Base-by-base conservation (phyloP, 2,113 vertebrate species). In the Camelus bactrianus region DNA sequence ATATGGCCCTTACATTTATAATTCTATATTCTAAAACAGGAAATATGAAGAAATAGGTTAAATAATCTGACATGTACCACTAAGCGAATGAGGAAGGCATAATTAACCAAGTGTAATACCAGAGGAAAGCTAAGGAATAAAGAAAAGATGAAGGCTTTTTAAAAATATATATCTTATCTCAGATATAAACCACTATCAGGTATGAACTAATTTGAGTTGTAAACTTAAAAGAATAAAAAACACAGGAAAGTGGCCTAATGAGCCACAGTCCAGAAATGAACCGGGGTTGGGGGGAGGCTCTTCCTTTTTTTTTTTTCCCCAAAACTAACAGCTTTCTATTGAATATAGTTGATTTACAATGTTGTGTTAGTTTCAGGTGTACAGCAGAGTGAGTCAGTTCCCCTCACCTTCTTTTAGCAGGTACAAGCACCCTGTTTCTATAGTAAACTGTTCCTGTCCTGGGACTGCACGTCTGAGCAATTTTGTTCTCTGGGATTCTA, bases 11-110 rank as follows among this genome's bases (percentile, higher is more conserved):
- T 88, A 72, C 22, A 88, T 62, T 83, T 65, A 79, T 35, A 73
- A 88, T 73, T 82, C 56, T 77, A n/a, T 83, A 91, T 38, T 88
- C 24, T 95, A 77, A 87, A 72, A 79, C 20, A 91, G 38, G 38
- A 90, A 94, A 87, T 67, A 82, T 1, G 28, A 32, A 89, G 38
- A 94, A 67, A 70, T 35, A 77, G 24, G 62, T 82, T 67, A 94
- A 95, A 67, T 72, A 42, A 89, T 22, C 65, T 83, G 46, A 62
- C 48, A 87, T 42, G 42, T 48, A 81, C 17, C 48, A 72, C 26
- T 77, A 81, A 32, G 54, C 54, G 84, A 91, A 52, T 67, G 30
- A 93, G 28, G 56, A 95, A 93, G 48, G 64, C 50, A 24, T 77
- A 89, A 89, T 13, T 81, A 69, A 89, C 62, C 35, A 92, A 93